Evolutionary conservation across 2,113 vertebrate species (phyloP), one percentile per base, ranked within the genome.

Genomic region (Salvator merianae): DNA sequence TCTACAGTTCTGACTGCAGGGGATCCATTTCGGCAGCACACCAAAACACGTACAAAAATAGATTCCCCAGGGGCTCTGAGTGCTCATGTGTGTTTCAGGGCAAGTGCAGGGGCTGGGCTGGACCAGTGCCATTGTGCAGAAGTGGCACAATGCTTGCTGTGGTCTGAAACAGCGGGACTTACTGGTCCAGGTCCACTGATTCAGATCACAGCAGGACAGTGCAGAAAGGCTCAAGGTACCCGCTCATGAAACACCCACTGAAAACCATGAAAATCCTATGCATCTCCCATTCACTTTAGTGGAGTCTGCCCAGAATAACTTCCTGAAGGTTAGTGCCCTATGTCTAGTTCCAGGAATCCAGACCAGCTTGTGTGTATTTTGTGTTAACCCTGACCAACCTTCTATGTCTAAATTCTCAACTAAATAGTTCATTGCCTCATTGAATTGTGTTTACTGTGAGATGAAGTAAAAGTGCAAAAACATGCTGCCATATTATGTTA

Each of bases 391-490:
- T 28, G 78, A 36, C 13, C 85, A 79, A 73, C 0, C 6, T 38
- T 55, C 85, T 40, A 40, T 53, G 43, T 50, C 79, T 76, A 7
- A 70, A 66, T 12, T 81, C 55, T 3, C 0, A 1, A 3, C 70
- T 68, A 78, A 77, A 68, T 2, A 20, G 8, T 7, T 59, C 77
- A 7, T 0, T 88, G 86, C 76, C 85, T 86, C 12, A 43, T 70
- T 22, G 50, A 0, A 32, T 16, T 77, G 81, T 34, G 53, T 38
- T 0, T 7, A 9, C 84, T 0, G 1, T n/a, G 28, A 1, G 63
- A 32, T 34, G 69, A 84, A 87, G 18, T 36, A 84, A 91, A 90
- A 34, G 86, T 73, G 32, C 22, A 22, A 83, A 77, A 93, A 53
- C 90, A 0, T 1, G 50, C 89, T 94, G 90, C 84, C 93, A 70